These are phyloP conservation scores for Phoxinus dragarum DNA, from an alignment of 2,797 vertebrate species.

Conservation along the genomic window DNA sequence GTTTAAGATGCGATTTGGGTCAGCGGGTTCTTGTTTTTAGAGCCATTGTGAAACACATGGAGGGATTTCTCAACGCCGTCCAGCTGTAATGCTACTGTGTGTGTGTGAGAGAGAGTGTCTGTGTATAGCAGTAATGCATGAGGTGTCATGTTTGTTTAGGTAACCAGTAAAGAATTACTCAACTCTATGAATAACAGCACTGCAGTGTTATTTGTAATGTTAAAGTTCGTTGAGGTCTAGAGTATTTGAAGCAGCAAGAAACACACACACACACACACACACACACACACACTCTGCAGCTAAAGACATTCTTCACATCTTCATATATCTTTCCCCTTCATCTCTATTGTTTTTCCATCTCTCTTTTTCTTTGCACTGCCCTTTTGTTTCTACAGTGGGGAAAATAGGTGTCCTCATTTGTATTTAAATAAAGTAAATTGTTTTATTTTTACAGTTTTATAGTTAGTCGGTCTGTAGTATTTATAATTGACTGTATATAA, in stretches of 20 bases:
- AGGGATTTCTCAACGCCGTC: slow-evolving; percentile 50
- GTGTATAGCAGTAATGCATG: slow-evolving; percentile 17
- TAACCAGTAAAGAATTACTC: slow-evolving; percentile 25
- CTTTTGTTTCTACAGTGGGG: slow-evolving; percentile 3
- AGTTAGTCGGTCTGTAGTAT: neutral
- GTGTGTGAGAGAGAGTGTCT: neutral
- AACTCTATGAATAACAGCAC: neutral
- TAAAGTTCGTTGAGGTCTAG: slow-evolving; percentile 25
- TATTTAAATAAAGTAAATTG: neutral
- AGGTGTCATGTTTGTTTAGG: slow-evolving; percentile 41
- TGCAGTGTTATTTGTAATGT: slow-evolving; percentile 37
- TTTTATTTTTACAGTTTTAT: neutral
- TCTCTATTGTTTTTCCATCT: slow-evolving; percentile 14
- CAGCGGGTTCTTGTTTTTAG: slow-evolving; percentile 34
- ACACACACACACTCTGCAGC: neutral
- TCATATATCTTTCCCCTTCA: slow-evolving; percentile 8
- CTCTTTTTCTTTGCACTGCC: slow-evolving; percentile 2
- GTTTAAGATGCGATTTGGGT: slow-evolving; percentile 26
- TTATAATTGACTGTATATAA: neutral
- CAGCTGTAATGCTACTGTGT: slow-evolving; percentile 56
- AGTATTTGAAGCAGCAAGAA: neutral
- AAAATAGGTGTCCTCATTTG: neutral
- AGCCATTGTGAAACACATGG: slow-evolving; percentile 65
- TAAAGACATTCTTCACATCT: neutral
- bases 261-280: neutral